Evolutionary conservation across 1,140 invertebrate genomes (phyloP).

Genomic region (Pristionchus pacificus): DNA sequence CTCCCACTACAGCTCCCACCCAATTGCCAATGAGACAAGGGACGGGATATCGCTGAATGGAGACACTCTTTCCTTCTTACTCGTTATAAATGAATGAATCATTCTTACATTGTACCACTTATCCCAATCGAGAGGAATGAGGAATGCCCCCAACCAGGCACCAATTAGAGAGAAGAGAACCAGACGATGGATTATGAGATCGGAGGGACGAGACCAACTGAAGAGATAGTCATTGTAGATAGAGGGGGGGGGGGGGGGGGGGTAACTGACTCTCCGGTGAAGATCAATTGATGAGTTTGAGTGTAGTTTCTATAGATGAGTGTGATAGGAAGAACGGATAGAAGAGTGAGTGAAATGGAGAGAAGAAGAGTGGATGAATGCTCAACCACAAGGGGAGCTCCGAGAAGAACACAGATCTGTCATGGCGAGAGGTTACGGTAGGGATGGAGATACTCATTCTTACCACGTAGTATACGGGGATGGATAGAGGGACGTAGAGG

Average conservation of each 20-base stretch:
- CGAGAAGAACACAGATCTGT: conserved; percentile 48
- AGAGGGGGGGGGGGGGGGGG: neutral
- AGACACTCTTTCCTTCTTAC: no score
- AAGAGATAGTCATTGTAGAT: conserved; percentile 19
- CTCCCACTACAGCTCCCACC: conserved; percentile 6
- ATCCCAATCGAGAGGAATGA: conserved; percentile 88
- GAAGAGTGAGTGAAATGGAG: neutral
- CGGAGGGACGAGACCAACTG: conserved; percentile 27
- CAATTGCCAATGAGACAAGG: conserved; percentile 37
- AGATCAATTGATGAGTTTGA: neutral
- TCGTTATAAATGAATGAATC: conserved; percentile 4
- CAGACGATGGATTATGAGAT: conserved; percentile 27
- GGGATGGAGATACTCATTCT: conserved; percentile 1
- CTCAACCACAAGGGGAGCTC: conserved; percentile 46
- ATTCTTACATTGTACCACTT: conserved; percentile 71
- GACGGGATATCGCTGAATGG: conserved; percentile 42
- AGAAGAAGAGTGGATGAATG: neutral
- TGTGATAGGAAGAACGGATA: neutral
- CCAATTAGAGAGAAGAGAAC: conserved; percentile 67
- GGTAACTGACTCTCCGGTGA: neutral
- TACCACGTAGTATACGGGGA: neutral
- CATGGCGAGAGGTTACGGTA: neutral
- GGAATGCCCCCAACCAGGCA: conserved; percentile 79
- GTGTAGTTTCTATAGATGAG: conserved; percentile 3
- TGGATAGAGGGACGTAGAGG: neutral